Evolutionary conservation across 2,113 vertebrate genomes (phyloP).

Genomic region (Bos indicus): DNA sequence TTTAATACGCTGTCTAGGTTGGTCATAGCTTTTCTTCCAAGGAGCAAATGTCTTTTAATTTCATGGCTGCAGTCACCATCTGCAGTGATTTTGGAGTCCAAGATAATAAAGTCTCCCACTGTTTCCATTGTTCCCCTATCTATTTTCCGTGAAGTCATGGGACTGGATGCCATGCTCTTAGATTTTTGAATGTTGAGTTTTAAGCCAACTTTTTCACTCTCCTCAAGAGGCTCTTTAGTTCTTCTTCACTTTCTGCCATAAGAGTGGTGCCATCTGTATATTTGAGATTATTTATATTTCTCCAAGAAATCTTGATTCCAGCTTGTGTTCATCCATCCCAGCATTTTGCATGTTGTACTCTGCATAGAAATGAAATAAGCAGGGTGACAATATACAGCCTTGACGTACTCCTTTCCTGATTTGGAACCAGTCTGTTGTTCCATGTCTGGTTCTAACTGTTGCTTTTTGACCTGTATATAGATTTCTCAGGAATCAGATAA

Average conservation of each 20-base stretch:
- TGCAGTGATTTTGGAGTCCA: background rate
- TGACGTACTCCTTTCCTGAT: background rate
- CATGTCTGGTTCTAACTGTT: background rate
- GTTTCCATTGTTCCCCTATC: background rate
- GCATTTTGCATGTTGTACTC: background rate
- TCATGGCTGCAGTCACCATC: background rate
- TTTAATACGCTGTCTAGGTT: background rate
- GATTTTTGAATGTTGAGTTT: background rate
- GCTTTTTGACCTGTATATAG: background rate
- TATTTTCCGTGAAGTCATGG: background rate
- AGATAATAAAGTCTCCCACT: background rate
- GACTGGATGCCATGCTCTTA: background rate
- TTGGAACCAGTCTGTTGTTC: background rate
- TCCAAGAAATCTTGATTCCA: background rate
- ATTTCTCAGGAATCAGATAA: background rate
- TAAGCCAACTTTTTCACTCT: background rate
- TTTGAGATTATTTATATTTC: background rate
- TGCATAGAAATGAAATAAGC: background rate
- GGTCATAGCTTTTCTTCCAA: background rate
- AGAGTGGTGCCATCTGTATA: background rate
- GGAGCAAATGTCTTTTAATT: background rate
- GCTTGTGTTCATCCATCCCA: background rate
- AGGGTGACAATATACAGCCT: background rate
- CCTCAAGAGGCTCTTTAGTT: background rate
- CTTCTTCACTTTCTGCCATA: background rate